Conservation (phyloP, 2,797 vertebrate species). For the Dendrocincla fuliginosa region DNA sequence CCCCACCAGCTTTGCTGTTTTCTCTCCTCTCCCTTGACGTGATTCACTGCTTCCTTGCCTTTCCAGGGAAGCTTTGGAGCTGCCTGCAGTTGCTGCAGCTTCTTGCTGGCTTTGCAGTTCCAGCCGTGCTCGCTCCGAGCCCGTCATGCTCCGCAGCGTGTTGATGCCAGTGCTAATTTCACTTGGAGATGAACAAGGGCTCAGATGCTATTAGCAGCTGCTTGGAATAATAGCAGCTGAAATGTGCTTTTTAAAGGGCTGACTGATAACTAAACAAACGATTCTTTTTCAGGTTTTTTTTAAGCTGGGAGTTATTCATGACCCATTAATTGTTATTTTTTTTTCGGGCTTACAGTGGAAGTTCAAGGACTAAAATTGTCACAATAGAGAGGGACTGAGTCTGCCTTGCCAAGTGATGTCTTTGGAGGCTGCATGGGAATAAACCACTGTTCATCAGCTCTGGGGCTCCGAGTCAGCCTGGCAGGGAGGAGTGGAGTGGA, state of each 20-base stretch:
- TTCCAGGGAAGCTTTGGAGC: not conserved
- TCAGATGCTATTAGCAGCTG: slow-evolving; percentile 45
- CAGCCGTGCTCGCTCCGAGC: not conserved
- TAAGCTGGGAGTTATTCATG: not conserved
- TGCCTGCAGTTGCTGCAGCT: not conserved
- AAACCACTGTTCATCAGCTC: not conserved
- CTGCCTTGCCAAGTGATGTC: slow-evolving; percentile 1
- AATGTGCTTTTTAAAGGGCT: not conserved
- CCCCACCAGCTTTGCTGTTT: not conserved
- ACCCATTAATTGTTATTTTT: not conserved
- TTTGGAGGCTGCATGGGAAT: not conserved
- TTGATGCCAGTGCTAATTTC: slow-evolving; percentile 34
- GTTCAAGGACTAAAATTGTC: slow-evolving; percentile 28
- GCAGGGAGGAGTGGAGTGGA: not conserved
- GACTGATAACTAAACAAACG: not conserved
- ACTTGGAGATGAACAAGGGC: slow-evolving; percentile 4
- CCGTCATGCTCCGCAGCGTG: not conserved
- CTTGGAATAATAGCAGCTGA: slow-evolving; percentile 17
- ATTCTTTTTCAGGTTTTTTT: not conserved
- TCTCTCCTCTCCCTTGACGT: accelerated
- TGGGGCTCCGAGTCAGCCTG: not conserved
- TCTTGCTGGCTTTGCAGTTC: slow-evolving; percentile 38
- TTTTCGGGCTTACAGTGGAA: not conserved
- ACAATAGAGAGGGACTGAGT: not conserved
- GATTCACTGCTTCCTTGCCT: not conserved